Evolutionary conservation across 1,140 invertebrate species (phyloP), one percentile per base, ranked within the genome.

Genomic region (Neocloeon triangulifer): DNA sequence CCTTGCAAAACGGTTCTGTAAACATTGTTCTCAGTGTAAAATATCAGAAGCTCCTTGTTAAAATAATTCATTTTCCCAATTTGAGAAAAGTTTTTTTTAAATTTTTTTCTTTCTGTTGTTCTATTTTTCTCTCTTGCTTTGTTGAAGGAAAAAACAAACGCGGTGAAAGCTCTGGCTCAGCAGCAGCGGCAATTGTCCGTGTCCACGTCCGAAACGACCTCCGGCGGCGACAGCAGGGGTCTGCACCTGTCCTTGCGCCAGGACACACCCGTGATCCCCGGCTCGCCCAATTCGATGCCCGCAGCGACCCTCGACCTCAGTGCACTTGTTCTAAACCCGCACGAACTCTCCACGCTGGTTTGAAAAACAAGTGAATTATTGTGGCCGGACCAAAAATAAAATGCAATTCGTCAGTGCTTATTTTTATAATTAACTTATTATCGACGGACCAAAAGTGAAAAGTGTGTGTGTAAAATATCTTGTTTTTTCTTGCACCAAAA

Each of bases 271-370:
- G n/a, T 32, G 4, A 8, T n/a, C 29, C 43, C 28, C 34, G 53
- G 69, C 1, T 69, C 66, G 43, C 68, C 67, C 0, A 60, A 64
- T 5, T 48, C 66, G 21, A 62, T 68, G 10, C 49, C 46, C n/a
- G 36, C 47, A 4, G 60, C 65, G 0, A 68, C 62, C 14, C 46
- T 73, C 16, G 70, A 73, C 38, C 53, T 73, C 33, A 73, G 69
- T 40, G 69, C 65, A 41, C 27, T 29, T 16, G 64, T 64, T 5
- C 63, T 59, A 39, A 66, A 64, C 14, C 61, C 67, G 13, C 70
- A 73, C 36, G 70, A 74, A 48, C 51, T 74, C 16, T 73, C 69
- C 3, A 74, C 70, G 8, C 53, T 74, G 33, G 70, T 69, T 19
- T 68, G 37, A 39, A n/a, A n/a, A n/a, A n/a, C n/a, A n/a, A n/a